phyloP scores from a whole-genome alignment of 2,113 vertebrate genomes.

The Syngnathoides biaculeatus region DNA sequence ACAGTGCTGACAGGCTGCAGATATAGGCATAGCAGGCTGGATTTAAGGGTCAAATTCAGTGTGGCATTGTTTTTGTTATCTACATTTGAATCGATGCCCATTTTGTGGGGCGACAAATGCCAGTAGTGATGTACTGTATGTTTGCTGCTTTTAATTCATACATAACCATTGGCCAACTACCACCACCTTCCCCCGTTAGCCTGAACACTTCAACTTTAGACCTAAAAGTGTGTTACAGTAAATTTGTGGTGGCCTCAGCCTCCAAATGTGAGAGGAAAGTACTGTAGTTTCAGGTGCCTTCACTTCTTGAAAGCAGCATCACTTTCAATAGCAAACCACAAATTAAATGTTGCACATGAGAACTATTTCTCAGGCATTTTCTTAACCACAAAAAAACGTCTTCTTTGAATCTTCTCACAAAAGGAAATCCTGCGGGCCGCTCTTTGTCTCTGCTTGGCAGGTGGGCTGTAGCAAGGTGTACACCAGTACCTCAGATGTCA shows the following conservation, averaged over 20 bases:
- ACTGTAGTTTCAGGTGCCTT: conserved; percentile 44
- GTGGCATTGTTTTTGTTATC: conserved; percentile 75
- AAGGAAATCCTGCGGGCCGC: conserved; percentile 42
- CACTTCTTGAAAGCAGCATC: conserved; percentile 22
- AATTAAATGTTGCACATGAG: conserved; percentile 42
- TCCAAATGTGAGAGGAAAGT: conserved; percentile 55
- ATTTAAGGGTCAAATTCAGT: conserved; percentile 72
- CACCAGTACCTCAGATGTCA: conserved; percentile 96
- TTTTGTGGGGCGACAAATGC: conserved; percentile 77
- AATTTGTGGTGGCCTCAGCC: conserved; percentile 40
- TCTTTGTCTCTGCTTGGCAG: conserved; percentile 65
- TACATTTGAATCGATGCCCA: conserved; percentile 28
- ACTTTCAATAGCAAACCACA: conserved; percentile 31
- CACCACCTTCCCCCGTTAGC: conserved; percentile 42
- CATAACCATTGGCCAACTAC: conserved; percentile 48
- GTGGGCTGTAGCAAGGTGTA: conserved; percentile 99
- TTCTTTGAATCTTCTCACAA: conserved; percentile 34
- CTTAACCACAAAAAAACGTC: conserved; percentile 50
- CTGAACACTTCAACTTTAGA: conserved; percentile 64
- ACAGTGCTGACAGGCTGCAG: conserved; percentile 95
- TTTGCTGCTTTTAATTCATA: conserved; percentile 77
- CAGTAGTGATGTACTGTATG: conserved; percentile 70
- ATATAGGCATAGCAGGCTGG: conserved; percentile 82
- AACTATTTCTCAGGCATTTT: conserved; percentile 63
- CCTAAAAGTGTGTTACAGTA: conserved; percentile 53